phyloP scores from a whole-genome alignment of 2,797 vertebrate species.

The Myotis daubentonii region DNA sequence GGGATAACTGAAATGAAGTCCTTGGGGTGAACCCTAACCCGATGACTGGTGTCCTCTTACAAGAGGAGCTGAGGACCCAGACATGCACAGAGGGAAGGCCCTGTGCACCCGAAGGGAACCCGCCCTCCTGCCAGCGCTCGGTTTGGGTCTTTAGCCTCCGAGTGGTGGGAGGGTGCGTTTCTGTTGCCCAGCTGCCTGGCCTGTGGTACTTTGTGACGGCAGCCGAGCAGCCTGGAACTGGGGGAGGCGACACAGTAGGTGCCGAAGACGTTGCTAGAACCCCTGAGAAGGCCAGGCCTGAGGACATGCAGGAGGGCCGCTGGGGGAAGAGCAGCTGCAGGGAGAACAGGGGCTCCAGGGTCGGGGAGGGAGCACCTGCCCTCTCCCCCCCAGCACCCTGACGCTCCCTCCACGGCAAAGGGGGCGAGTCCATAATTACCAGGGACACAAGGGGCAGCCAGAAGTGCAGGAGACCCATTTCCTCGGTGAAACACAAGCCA shows the following conservation, averaged over 20 bases:
- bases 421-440: background rate
- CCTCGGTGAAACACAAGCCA: background rate
- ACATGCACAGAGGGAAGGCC: background rate
- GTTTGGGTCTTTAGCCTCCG: background rate
- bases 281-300: background rate
- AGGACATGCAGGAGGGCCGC: background rate
- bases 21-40: background rate
- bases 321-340: background rate
- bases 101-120: background rate
- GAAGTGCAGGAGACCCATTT: background rate
- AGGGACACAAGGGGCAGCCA: background rate
- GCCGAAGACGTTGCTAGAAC: background rate
- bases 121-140: rapidly evolving
- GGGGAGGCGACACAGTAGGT: background rate
- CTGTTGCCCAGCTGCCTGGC: background rate
- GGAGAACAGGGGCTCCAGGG: background rate
- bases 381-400: background rate
- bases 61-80: background rate
- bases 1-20: background rate
- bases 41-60: background rate
- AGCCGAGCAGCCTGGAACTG: background rate
- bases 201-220: background rate
- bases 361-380: background rate
- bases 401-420: background rate
- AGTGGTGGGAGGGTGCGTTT: background rate